Conservation (phyloP, 2,888 invertebrate species). For the Thereva unica region DNA sequence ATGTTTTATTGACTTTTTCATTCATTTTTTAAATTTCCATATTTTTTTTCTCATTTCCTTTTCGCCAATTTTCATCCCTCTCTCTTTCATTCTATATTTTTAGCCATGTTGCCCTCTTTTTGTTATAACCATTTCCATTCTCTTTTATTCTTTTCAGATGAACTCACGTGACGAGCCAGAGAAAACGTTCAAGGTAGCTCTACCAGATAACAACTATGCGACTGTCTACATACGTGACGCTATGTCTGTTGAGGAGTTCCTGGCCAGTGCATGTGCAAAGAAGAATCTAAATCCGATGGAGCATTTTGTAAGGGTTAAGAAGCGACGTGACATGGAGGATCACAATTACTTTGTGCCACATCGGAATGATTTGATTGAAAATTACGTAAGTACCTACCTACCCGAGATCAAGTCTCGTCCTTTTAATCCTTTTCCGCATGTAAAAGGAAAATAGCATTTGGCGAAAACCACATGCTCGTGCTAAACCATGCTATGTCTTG, state of each 20-base stretch:
- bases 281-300: slow-evolving; percentile 92
- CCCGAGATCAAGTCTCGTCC: too few species aligned
- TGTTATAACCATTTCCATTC: slow-evolving; percentile 45
- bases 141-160: slow-evolving; percentile 66
- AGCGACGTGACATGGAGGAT: slow-evolving; percentile 92
- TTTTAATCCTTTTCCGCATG: too few species aligned
- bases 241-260: slow-evolving; percentile 94
- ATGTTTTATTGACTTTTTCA: slow-evolving; percentile 27
- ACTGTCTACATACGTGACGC: slow-evolving; percentile 86
- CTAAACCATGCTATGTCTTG: too few species aligned
- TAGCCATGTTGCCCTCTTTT: neutral
- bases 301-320: slow-evolving; percentile 94
- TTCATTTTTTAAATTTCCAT: neutral
- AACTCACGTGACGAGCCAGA: slow-evolving; percentile 84
- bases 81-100: neutral
- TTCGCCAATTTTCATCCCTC: neutral
- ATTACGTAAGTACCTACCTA: slow-evolving; percentile 76
- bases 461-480: too few species aligned
- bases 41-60: too few species aligned
- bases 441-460: too few species aligned
- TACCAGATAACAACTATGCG: slow-evolving; percentile 82
- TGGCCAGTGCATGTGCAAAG: slow-evolving; percentile 88
- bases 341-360: slow-evolving; percentile 96
- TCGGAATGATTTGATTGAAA: slow-evolving; percentile 91
- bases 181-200: slow-evolving; percentile 85